Evolutionary conservation across 2,888 invertebrate species (phyloP).

Genomic region (Dugesia japonica): DNA sequence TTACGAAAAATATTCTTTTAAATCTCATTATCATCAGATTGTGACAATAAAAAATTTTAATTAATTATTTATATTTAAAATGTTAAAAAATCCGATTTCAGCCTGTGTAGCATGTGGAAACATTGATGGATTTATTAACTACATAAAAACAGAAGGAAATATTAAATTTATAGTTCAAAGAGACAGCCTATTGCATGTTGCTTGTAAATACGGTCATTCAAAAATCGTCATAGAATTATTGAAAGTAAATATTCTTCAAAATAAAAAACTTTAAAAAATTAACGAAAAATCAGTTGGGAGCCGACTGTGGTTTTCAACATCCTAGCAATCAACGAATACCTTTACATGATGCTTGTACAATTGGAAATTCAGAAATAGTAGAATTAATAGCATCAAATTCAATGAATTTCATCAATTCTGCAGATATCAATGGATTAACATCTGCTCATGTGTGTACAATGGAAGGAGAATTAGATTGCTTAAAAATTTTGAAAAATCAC

Average conservation of each 20-base stretch:
- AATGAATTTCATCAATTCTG: background rate
- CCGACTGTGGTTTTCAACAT: background rate
- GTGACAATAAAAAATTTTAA: too few species aligned
- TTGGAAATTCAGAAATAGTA: background rate
- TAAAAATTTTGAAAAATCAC: background rate
- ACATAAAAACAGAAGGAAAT: background rate
- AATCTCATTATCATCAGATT: too few species aligned
- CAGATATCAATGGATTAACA: background rate
- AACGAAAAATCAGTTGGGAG: background rate
- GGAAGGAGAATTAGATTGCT: background rate
- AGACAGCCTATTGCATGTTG: slow-evolving; percentile 1
- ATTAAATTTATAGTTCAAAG: background rate
- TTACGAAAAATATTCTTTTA: too few species aligned
- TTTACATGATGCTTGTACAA: background rate
- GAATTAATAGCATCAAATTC: background rate
- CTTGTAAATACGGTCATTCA: background rate
- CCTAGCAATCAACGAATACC: background rate
- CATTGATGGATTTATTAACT: background rate
- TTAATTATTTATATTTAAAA: too few species aligned
- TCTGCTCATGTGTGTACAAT: background rate
- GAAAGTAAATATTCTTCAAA: too few species aligned
- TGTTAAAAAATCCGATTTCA: slow-evolving; percentile 15
- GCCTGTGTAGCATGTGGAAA: background rate
- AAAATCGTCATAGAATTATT: background rate
- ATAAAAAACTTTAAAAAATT: too few species aligned